Evolutionary conservation across 2,888 invertebrate species (phyloP), one percentile per base, ranked within the genome.

Genomic region (Ophion slaviceki): DNA sequence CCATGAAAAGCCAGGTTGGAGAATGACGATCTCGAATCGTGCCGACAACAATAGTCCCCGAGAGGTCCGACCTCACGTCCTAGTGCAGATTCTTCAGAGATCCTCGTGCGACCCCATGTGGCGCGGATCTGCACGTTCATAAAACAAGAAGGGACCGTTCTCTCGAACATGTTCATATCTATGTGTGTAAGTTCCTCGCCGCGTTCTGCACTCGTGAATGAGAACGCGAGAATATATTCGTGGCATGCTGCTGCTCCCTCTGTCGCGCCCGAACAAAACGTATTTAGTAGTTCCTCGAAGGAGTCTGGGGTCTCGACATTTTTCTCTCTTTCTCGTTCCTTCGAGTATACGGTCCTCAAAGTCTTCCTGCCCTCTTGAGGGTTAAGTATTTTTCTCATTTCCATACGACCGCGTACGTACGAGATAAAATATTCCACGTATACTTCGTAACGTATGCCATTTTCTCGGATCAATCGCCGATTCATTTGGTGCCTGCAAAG

Each of bases 91-190:
- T 83, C 83, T 86, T 77, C 59, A 83, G 70, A 82, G 75, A 86
- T 86, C 68, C 71, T 70, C 74, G 78, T 80, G 71, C 68, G 86
- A 80, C 86, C 86, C 83, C 86, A 86, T 84, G 86, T 57, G 68
- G 81, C 64, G 80, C 75, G 78, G 53, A 53, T 78, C 76, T 71
- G 78, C 83, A 79, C 81, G 86, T 81, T 70, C 78, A 59, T 70
- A 71, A 71, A 81, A 80, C 74, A 82, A 80, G 28, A 59, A 62
- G 70, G 61, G 36, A 28, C 45, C 59, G 67, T 68, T 45, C 47
- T 45, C 61, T 70, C 6, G 11, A 68, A 79, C n/a, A 77, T 40
- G 57, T 32, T 24, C 10, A 24, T 53, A 68, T 62, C 59, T 17
- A 53, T 53, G 53, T 53, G 53, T 53, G 53, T 53, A 14, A 53